Evolutionary conservation across 2,113 vertebrate species (phyloP).

Genomic region (Takifugu flavidus): DNA sequence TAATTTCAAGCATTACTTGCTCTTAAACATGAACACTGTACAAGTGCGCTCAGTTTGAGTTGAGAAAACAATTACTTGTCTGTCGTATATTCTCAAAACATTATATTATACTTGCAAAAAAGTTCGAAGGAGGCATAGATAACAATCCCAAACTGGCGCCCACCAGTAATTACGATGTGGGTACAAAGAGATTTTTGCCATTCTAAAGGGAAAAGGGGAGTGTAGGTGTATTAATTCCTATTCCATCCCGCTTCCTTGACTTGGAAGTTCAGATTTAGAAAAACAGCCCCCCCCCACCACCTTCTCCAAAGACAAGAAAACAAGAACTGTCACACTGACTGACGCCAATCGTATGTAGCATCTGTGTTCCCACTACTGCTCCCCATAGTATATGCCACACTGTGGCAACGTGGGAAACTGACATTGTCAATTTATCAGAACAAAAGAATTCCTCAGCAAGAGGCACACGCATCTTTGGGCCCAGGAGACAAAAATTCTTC

Average conservation of each 20-base stretch:
- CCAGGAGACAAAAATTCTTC: conserved; percentile 71
- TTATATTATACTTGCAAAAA: conserved; percentile 42
- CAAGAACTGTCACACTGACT: conserved; percentile 68
- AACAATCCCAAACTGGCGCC: conserved; percentile 63
- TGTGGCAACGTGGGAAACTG: conserved; percentile 72
- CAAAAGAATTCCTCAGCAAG: conserved; percentile 72
- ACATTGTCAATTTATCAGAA: conserved; percentile 78
- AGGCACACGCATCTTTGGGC: conserved; percentile 62
- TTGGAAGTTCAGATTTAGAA: conserved; percentile 71
- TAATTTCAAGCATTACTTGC: conserved; percentile 31
- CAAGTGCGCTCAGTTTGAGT: conserved; percentile 43
- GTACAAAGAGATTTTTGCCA: conserved; percentile 67
- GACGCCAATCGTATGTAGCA: conserved; percentile 63
- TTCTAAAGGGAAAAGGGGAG: conserved; percentile 64
- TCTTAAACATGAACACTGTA: conserved; percentile 34
- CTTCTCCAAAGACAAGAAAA: conserved; percentile 53
- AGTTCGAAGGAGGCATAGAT: conserved; percentile 44
- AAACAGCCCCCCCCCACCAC: conserved; percentile 35
- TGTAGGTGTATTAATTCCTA: conserved; percentile 72
- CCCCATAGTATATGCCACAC: conserved; percentile 66
- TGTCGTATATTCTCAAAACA: conserved; percentile 51
- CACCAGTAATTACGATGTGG: conserved; percentile 66
- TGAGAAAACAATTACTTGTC: conserved; percentile 52
- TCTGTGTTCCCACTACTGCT: conserved; percentile 66
- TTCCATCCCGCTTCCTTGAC: conserved; percentile 67